Percentiles rank a stretch among this genome's conserved stretches.
These are phyloP conservation scores for Antrozous pallidus DNA, from an alignment of 2,797 vertebrate species.

Conservation along the genomic window DNA sequence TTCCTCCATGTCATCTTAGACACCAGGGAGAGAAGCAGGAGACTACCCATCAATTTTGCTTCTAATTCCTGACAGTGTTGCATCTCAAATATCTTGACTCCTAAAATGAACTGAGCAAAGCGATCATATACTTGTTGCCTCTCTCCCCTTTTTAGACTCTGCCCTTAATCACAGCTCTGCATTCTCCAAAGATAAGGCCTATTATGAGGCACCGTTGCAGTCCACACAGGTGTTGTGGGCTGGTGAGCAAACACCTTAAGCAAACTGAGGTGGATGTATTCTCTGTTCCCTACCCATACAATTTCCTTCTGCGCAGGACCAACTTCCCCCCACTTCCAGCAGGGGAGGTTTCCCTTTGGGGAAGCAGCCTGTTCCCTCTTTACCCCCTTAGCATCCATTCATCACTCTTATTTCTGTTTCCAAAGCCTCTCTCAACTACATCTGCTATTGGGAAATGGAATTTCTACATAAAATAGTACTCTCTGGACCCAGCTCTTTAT, in stretches of 20 bases:
- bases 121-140: background rate
- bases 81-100: background rate
- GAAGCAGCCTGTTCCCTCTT: background rate
- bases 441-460: background rate
- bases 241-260: background rate
- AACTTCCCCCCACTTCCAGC: background rate
- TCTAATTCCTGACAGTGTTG: background rate
- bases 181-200: slow-evolving; percentile 17
- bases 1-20: rapidly evolving
- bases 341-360: background rate
- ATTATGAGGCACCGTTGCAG: background rate
- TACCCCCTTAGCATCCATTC: rapidly evolving
- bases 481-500: background rate
- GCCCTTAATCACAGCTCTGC: background rate
- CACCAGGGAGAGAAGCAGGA: background rate
- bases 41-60: too few species aligned
- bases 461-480: background rate
- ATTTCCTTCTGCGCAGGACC: background rate
- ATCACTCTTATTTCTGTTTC: background rate
- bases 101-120: background rate
- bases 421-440: background rate
- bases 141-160: slow-evolving; percentile 5
- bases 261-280: background rate
- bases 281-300: background rate
- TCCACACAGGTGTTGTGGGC: background rate